Evolutionary conservation across 1,140 invertebrate species (phyloP).

Genomic region (Listronotus bonariensis): DNA sequence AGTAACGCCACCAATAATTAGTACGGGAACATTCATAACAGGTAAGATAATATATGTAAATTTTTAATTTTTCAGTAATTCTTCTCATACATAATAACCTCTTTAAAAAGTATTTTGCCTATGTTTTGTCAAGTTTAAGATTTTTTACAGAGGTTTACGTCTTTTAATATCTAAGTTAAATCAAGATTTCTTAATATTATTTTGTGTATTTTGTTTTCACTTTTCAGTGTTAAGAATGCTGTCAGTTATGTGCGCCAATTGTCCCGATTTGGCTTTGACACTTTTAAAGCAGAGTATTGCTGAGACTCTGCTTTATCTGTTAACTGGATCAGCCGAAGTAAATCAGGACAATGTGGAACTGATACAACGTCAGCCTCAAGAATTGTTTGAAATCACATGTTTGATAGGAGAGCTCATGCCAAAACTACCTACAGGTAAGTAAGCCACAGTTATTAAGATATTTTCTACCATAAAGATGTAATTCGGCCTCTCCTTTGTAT

Average conservation of each 20-base stretch:
- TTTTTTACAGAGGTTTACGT: no score
- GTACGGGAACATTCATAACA: conserved; percentile 92
- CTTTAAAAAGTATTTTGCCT: no score
- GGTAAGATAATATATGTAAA: conserved; percentile 3
- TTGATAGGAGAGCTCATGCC: conserved; percentile 96
- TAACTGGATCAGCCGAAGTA: conserved; percentile 79
- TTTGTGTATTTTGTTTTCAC: background rate
- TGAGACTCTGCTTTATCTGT: conserved; percentile 88
- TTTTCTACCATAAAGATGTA: no score
- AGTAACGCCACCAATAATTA: conserved; percentile 89
- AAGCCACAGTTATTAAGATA: no score
- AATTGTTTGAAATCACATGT: conserved; percentile 95
- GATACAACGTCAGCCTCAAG: conserved; percentile 87
- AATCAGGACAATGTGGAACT: conserved; percentile 73
- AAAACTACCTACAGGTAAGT: conserved; percentile 68
- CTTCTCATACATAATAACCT: no score
- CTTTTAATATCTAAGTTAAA: no score
- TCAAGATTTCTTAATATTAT: background rate
- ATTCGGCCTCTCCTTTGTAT: no score
- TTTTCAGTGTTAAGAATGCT: conserved; percentile 84
- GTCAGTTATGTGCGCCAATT: conserved; percentile 92
- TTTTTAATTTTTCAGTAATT: no score
- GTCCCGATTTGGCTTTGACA: conserved; percentile 88
- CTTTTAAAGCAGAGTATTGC: conserved; percentile 94
- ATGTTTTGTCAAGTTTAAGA: no score